Conservation (phyloP, 2,888 invertebrate species). For the Drosophila fungiperda region DNA sequence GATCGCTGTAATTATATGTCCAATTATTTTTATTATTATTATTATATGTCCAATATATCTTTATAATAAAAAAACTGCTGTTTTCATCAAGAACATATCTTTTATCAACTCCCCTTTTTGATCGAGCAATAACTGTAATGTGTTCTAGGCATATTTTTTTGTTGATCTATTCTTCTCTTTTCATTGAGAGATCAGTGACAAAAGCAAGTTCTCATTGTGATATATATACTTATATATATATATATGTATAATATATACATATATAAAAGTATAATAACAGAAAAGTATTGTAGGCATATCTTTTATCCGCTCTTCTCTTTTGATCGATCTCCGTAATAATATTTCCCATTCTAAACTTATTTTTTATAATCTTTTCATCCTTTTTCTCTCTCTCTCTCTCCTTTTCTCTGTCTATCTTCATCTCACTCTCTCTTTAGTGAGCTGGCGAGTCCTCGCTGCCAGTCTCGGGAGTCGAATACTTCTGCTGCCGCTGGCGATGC, state of each 20-base stretch:
- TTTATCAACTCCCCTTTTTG: no score
- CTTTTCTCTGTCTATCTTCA: slow-evolving; percentile 75
- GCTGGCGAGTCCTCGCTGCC: slow-evolving; percentile 90
- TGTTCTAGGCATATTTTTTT: no score
- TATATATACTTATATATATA: no score
- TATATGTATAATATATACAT: no score
- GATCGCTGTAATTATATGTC: background rate
- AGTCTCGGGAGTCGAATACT: slow-evolving; percentile 91
- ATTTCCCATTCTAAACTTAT: background rate
- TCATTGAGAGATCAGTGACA: background rate
- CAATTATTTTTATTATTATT: no score
- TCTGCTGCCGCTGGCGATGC: slow-evolving; percentile 87
- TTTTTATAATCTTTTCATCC: background rate
- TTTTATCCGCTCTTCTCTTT: background rate
- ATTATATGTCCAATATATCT: background rate
- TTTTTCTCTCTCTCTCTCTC: background rate
- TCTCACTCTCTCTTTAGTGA: slow-evolving; percentile 87
- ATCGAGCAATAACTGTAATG: no score
- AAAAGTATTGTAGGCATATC: background rate
- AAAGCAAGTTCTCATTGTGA: background rate
- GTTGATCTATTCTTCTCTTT: background rate
- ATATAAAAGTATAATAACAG: no score
- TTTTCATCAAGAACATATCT: no score
- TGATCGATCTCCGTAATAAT: background rate
- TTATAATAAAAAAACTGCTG: background rate